These are phyloP conservation scores for Hydropsyche tenuis DNA, from an alignment of 1,140 invertebrate species.

Conservation along the genomic window DNA sequence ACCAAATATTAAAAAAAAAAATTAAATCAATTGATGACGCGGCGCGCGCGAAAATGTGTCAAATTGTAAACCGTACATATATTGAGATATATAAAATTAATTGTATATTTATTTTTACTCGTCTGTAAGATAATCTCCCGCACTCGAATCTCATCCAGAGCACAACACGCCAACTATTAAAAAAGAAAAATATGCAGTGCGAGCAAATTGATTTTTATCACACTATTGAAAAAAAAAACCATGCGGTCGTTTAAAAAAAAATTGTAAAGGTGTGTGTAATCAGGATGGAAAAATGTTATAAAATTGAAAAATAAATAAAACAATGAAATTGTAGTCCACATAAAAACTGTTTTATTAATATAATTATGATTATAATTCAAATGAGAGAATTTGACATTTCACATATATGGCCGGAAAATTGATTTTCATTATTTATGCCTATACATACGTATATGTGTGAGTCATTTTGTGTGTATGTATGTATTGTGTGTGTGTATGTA, in stretches of 20 bases:
- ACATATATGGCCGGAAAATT: conserved; percentile 44
- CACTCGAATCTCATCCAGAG: conserved; percentile 3
- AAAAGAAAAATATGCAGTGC: background rate
- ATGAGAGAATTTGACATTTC: conserved; percentile 40
- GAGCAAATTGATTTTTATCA: too few relatives aligned
- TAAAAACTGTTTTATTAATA: conserved; percentile 51
- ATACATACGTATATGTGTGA: background rate
- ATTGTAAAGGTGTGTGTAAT: conserved; percentile 30
- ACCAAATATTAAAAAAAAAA: conserved; percentile 11
- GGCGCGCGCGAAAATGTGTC: too few relatives aligned
- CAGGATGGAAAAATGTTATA: conserved; percentile 42
- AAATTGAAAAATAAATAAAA: conserved; percentile 47
- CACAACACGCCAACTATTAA: background rate
- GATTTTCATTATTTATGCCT: conserved; percentile 20
- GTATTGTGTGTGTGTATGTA: background rate
- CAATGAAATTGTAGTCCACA: conserved; percentile 50
- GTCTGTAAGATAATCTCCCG: conserved; percentile 1
- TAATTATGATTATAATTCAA: conserved; percentile 46
- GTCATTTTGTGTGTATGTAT: background rate
- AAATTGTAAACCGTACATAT: too few relatives aligned
- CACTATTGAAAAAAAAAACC: too few relatives aligned
- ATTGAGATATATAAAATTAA: too few relatives aligned
- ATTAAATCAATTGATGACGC: background rate
- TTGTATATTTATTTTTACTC: too few relatives aligned
- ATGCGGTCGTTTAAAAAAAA: background rate